These are phyloP conservation scores for Hylyphantes graminicola DNA, from an alignment of 1,140 invertebrate species.

Conservation along the genomic window DNA sequence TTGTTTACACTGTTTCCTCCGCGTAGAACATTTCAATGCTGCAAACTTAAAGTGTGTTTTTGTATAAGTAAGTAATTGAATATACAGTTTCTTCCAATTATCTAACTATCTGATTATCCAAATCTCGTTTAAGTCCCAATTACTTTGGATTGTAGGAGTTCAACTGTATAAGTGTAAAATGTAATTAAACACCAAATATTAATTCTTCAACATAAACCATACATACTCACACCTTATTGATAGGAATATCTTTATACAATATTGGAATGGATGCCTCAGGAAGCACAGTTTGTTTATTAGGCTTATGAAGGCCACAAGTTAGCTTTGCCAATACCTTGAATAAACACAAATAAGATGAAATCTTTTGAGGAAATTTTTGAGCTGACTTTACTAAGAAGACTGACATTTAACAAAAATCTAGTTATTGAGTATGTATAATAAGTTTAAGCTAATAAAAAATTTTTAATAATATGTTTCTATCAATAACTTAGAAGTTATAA, in stretches of 20 bases:
- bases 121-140: too few relatives aligned
- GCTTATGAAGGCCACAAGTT: slow-evolving; percentile 86
- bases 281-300: slow-evolving; percentile 91
- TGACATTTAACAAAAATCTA: not conserved
- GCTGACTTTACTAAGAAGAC: not conserved
- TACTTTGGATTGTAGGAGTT: too few relatives aligned
- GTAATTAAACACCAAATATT: too few relatives aligned
- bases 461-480: not conserved
- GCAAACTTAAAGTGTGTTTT: too few relatives aligned
- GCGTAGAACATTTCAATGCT: too few relatives aligned
- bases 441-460: not conserved
- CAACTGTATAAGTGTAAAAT: too few relatives aligned
- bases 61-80: too few relatives aligned
- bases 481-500: not conserved
- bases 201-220: too few relatives aligned
- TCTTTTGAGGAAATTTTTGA: not conserved
- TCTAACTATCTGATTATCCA: too few relatives aligned
- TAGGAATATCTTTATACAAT: slow-evolving; percentile 76
- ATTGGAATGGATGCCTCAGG: slow-evolving; percentile 75
- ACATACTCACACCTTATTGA: slow-evolving; percentile 69
- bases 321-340: slow-evolving; percentile 86
- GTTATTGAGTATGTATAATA: not conserved
- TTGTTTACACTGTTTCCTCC: too few relatives aligned
- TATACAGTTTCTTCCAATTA: too few relatives aligned
- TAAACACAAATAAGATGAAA: slow-evolving; percentile 5